Conservation (phyloP, 2,888 invertebrate genomes). For the Tipula helvola region DNA sequence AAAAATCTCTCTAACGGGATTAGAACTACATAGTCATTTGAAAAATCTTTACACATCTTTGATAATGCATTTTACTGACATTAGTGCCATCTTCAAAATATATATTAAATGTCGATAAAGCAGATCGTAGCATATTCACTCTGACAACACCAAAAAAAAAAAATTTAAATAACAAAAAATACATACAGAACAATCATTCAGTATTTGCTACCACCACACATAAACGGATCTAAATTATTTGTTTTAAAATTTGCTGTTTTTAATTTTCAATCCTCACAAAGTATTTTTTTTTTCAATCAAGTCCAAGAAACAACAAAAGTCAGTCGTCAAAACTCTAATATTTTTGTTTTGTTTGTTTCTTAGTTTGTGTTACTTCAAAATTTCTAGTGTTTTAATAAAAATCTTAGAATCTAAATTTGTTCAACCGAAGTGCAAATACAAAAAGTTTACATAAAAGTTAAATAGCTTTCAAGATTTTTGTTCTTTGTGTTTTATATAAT, state of each 20-base stretch:
- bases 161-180: not conserved
- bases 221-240: not conserved
- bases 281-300: not conserved
- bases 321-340: not conserved
- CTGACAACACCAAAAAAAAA: not conserved
- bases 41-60: no score
- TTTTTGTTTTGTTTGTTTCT: slow-evolving; percentile 4
- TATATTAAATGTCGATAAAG: not conserved
- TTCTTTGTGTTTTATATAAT: not conserved
- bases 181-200: not conserved
- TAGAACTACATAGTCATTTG: no score
- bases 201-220: not conserved
- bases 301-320: not conserved
- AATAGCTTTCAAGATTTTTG: not conserved
- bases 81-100: no score
- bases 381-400: not conserved
- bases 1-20: no score
- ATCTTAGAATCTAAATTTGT: not conserved
- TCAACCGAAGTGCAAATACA: not conserved
- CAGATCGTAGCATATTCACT: not conserved
- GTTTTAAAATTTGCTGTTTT: not conserved
- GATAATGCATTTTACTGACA: no score
- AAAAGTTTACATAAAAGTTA: not conserved
- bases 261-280: not conserved
- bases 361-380: not conserved